These are phyloP conservation scores for Drosophila lacertosa DNA, from an alignment of 1,140 invertebrate genomes.

Conservation along the genomic window DNA sequence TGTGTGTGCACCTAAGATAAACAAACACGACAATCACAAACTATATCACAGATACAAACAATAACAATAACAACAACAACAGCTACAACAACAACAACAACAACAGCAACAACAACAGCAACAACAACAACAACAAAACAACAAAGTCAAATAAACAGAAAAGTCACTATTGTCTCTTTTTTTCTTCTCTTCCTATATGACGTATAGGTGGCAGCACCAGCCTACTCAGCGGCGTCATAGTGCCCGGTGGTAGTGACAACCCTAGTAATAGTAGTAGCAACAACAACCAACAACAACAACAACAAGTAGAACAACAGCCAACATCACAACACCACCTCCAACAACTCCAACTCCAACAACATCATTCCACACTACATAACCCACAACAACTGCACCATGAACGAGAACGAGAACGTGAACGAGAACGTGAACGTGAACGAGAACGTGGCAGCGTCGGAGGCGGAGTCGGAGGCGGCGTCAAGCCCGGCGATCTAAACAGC, in stretches of 20 bases:
- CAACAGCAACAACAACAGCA: conserved; percentile 33
- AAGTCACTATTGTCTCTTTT: conserved; percentile 85
- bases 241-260: conserved; percentile 80
- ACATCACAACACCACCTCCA: conserved; percentile 55
- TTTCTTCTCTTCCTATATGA: conserved; percentile 84
- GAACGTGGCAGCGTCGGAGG: conserved; percentile 41
- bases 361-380: conserved; percentile 75
- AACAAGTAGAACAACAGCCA: conserved; percentile 54
- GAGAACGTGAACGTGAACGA: conserved; percentile 31
- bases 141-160: conserved; percentile 81
- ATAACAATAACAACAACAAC: conserved; percentile 4
- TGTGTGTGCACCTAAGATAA: not conserved
- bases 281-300: conserved; percentile 64
- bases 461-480: conserved; percentile 37
- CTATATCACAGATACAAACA: conserved; percentile 11
- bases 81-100: conserved; percentile 19
- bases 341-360: conserved; percentile 60
- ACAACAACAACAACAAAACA: conserved; percentile 43
- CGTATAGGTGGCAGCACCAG: conserved; percentile 84
- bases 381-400: conserved; percentile 44
- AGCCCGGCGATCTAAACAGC: conserved; percentile 16
- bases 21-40: conserved; percentile 15
- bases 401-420: conserved; percentile 39
- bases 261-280: conserved; percentile 76
- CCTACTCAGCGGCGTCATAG: conserved; percentile 83